These are phyloP conservation scores for Apolygus lucorum DNA, from an alignment of 1,140 invertebrate genomes.

Conservation along the genomic window DNA sequence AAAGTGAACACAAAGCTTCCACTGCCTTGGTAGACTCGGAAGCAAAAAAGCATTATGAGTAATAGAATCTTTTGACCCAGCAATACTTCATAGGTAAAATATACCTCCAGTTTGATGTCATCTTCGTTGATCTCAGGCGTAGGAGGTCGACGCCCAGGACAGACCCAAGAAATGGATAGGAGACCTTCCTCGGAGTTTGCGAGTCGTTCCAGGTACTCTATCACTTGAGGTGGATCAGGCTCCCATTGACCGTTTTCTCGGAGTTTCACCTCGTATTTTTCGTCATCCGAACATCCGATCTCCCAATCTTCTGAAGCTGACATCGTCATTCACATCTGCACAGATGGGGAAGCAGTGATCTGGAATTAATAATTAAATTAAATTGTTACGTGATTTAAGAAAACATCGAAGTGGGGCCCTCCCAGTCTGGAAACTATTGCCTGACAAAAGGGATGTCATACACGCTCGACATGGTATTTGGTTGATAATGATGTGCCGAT, in stretches of 20 bases:
- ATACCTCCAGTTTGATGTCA: slow-evolving; percentile 20
- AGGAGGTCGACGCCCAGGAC: slow-evolving; percentile 38
- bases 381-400: too few species aligned
- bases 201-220: slow-evolving; percentile 35
- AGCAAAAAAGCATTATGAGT: neutral
- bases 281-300: slow-evolving; percentile 36
- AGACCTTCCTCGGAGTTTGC: slow-evolving; percentile 34
- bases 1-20: too few species aligned
- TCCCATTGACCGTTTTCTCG: slow-evolving; percentile 30
- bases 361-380: too few species aligned
- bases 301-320: slow-evolving; percentile 27
- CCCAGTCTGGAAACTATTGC: too few species aligned
- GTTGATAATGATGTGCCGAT: too few species aligned
- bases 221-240: slow-evolving; percentile 35
- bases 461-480: too few species aligned
- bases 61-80: neutral
- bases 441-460: too few species aligned
- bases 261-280: slow-evolving; percentile 33
- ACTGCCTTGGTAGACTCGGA: too few species aligned
- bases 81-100: too few species aligned
- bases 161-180: slow-evolving; percentile 37
- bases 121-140: slow-evolving; percentile 33
- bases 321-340: too few species aligned
- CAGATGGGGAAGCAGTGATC: too few species aligned
- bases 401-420: too few species aligned